phyloP scores from a whole-genome alignment of 1,140 invertebrate genomes.

The Scaptomyza graminum region DNA sequence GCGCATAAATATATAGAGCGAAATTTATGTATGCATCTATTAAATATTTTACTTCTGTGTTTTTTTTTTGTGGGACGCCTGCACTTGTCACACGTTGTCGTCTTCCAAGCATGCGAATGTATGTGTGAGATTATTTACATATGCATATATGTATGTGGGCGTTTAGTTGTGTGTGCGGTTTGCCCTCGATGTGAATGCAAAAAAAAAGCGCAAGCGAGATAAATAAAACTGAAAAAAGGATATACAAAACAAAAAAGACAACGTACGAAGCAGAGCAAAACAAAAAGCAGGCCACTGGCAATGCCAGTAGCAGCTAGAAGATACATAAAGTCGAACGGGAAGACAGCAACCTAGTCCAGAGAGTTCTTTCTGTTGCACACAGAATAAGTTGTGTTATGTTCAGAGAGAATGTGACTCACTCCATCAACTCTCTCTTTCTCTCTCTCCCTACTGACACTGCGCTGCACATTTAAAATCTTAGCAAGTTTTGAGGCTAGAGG shows the following conservation, averaged over 20 bases:
- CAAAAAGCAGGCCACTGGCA: conserved; percentile 38
- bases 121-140: conserved; percentile 56
- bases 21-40: conserved; percentile 77
- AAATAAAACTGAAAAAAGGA: conserved; percentile 56
- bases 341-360: no score
- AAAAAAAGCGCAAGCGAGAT: conserved; percentile 78
- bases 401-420: background rate
- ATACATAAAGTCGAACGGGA: background rate
- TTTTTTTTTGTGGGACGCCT: conserved; percentile 47
- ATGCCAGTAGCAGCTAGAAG: conserved; percentile 54
- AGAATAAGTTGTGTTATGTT: no score
- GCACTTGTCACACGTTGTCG: conserved; percentile 78
- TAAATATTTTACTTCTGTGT: conserved; percentile 34
- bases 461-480: no score
- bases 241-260: conserved; percentile 12
- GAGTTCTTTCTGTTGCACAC: background rate
- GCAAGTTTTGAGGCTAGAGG: no score
- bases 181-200: conserved; percentile 75
- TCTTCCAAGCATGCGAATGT: conserved; percentile 21
- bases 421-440: no score
- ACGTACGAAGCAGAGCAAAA: conserved; percentile 33
- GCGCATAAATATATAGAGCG: conserved; percentile 75
- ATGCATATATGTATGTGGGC: conserved; percentile 3
- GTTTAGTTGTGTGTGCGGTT: conserved; percentile 32
- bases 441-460: no score